Evolutionary conservation across 1,140 invertebrate genomes (phyloP).

Genomic region (Thalassaphorura encarpata): DNA sequence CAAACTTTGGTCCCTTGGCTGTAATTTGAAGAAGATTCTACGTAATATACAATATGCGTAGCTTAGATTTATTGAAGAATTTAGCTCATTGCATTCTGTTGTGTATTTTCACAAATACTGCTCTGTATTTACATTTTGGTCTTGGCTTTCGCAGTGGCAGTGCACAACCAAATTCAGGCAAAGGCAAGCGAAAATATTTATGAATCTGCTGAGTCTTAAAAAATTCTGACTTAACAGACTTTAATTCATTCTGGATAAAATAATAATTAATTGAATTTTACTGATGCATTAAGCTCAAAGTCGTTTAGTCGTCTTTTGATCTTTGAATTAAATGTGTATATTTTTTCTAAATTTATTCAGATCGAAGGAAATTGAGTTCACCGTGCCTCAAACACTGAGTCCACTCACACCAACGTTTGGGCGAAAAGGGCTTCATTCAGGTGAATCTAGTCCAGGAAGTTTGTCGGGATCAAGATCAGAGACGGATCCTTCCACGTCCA

Average conservation of each 20-base stretch:
- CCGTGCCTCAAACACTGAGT: constrained; percentile 48
- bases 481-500: constrained; percentile 36
- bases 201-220: neutral
- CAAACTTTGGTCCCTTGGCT: neutral
- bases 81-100: too few relatives aligned
- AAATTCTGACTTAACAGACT: too few relatives aligned
- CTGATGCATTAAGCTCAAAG: too few relatives aligned
- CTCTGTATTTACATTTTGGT: too few relatives aligned
- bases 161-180: neutral
- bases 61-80: neutral
- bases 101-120: too few relatives aligned
- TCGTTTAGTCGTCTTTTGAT: neutral
- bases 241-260: too few relatives aligned
- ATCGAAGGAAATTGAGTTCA: constrained; percentile 55
- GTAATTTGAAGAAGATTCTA: neutral
- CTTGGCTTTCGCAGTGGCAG: neutral
- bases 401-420: constrained; percentile 44
- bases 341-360: constrained; percentile 40
- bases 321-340: neutral
- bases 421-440: constrained; percentile 39
- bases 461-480: constrained; percentile 36
- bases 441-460: constrained; percentile 42
- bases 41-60: neutral
- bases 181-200: neutral
- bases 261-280: too few relatives aligned